phyloP scores from a whole-genome alignment of 2,888 invertebrate species.

The Cyclophora punctaria region DNA sequence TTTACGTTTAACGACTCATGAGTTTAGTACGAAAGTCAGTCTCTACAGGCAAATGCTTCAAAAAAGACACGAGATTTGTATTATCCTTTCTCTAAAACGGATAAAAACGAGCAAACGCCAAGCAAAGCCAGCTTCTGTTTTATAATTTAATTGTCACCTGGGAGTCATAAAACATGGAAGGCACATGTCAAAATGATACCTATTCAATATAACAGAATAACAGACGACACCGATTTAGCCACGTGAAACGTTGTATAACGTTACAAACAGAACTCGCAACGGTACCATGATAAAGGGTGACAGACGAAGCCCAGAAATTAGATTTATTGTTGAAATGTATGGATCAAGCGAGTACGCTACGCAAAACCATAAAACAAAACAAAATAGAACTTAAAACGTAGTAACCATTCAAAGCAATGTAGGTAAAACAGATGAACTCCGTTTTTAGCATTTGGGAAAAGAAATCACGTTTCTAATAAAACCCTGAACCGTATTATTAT shows the following conservation, averaged over 20 bases:
- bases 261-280: conserved; percentile 7
- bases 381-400: conserved; percentile 1
- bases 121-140: too few relatives aligned
- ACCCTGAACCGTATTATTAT: too few relatives aligned
- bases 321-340: conserved; percentile 23
- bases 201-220: conserved; percentile 11
- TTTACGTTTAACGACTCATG: too few relatives aligned
- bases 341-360: conserved; percentile 11
- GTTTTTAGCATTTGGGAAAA: background rate
- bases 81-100: too few relatives aligned
- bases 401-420: background rate
- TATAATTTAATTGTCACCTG: too few relatives aligned
- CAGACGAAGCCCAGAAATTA: conserved; percentile 26
- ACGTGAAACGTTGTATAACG: conserved; percentile 12
- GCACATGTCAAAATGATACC: conserved; percentile 1
- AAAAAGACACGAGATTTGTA: too few relatives aligned
- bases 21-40: too few relatives aligned
- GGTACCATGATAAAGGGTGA: conserved; percentile 25
- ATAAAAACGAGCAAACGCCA: too few relatives aligned
- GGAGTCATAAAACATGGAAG: too few relatives aligned
- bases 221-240: conserved; percentile 13
- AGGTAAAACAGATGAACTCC: background rate
- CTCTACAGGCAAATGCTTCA: too few relatives aligned
- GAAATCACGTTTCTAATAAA: too few relatives aligned
- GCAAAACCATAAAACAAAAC: conserved; percentile 18